Base-by-base conservation (phyloP, 1,140 invertebrate genomes). In the Drosophila kohkoa region DNA sequence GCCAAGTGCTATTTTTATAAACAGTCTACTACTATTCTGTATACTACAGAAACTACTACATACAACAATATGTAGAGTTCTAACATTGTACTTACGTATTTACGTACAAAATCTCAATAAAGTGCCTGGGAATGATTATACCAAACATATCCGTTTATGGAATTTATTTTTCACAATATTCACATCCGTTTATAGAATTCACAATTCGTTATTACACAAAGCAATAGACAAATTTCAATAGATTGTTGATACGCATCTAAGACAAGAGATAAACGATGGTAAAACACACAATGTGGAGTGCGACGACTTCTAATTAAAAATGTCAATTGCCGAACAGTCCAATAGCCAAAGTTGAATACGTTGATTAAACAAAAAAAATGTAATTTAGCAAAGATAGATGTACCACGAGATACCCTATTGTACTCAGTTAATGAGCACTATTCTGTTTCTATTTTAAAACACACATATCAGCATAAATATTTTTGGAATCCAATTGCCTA, bases 81-180 rank as follows among this genome's bases (percentile, higher is more conserved):
- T 41, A 58, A 77, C 73, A 86, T 66, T 82, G 72, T 82, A 87
- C 64, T 77, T 64, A 57, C 48, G 41, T 57, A 72, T 69, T 70
- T 70, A 78, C 67, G 60, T 77, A 63, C 65, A 89, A 87, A 80
- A 88, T 78, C 81, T 88, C 71, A 88, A 88, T 89, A 88, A 88
- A 89, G 83, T 88, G 85, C 85, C 85, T 88, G 65, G 77, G 57
- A 77, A 78, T 75, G 65, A 83, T 71, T 69, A 77, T 46, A 72
- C 13, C 60, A 66, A 59, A 41, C 6, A 52, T 15, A 32, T 8
- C 30, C 30, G 28, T 32, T 30, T 52, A 38, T 38, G 16, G 25
- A 35, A 52, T 57, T 48, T 8, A 51, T 51, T 51, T 69, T 69
- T 25, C 3, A 25, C 3, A 25, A 25, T 25, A 25, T 25, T 25